Percentiles rank a stretch among this genome's conserved stretches.
Conservation (phyloP, 2,888 invertebrate species). For the Phaedon cochleariae region DNA sequence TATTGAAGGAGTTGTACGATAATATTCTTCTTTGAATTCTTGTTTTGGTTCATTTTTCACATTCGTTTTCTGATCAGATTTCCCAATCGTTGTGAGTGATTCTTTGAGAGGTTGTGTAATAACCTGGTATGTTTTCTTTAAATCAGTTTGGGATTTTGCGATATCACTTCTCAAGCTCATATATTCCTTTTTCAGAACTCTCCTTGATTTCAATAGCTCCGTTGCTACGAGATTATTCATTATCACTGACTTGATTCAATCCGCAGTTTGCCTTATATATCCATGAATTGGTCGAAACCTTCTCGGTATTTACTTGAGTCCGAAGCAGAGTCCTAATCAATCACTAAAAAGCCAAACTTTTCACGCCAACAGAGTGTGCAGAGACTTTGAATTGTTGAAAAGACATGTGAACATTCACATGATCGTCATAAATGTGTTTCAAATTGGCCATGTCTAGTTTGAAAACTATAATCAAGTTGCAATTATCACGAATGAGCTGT, state of each 20-base stretch:
- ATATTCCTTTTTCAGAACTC: slow-evolving; percentile 17
- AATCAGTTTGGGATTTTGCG: slow-evolving; percentile 12
- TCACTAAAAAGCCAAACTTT: too few relatives aligned
- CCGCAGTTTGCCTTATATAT: too few relatives aligned
- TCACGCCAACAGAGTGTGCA: too few relatives aligned
- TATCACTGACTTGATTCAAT: slow-evolving; percentile 1
- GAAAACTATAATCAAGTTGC: slow-evolving; percentile 24
- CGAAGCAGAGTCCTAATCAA: too few relatives aligned
- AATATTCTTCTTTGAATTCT: neutral
- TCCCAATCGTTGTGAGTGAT: neutral
- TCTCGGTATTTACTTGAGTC: too few relatives aligned
- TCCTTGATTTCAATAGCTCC: slow-evolving; percentile 21
- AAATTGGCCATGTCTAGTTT: slow-evolving; percentile 14
- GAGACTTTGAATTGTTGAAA: too few relatives aligned
- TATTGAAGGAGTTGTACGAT: too few relatives aligned
- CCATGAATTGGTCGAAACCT: too few relatives aligned
- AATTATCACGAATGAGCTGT: slow-evolving; percentile 29
- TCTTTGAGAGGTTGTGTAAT: slow-evolving; percentile 26
- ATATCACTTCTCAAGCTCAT: slow-evolving; percentile 15
- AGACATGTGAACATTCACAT: too few relatives aligned
- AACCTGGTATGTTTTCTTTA: slow-evolving; percentile 20
- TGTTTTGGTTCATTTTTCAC: neutral
- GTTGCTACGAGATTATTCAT: slow-evolving; percentile 14
- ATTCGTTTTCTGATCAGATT: neutral
- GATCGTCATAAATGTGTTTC: too few relatives aligned